Base-by-base conservation (phyloP, 2,797 vertebrate genomes). In the Otolemur crassicaudatus region DNA sequence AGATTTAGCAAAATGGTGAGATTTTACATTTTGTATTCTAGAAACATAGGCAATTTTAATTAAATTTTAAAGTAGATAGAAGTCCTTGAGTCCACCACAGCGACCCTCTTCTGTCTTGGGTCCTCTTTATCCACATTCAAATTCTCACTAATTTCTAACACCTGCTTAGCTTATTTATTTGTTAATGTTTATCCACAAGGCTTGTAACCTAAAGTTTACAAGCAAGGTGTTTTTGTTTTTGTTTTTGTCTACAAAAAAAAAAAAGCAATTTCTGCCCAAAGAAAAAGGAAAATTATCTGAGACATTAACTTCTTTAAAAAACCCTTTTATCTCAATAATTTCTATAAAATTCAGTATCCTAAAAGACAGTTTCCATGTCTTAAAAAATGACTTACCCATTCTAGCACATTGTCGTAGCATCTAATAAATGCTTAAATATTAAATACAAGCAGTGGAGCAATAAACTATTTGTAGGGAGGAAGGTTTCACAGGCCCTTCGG, bases 231-330 rank as follows among this genome's bases (percentile, higher is more conserved):
- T 53, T 3, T 53, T 49, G 46, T 49, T 43, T 43, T 53, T 53
- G 49, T 17, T 53, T 53, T 16, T 3, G 14, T 53, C 16, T 53
- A 16, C 16, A 53, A 53, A 53, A 53, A 53, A 53, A 46, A 46
- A 46, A 46, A 87, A 43, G 31, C 56, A 14, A 7, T 49, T 73
- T 34, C n/a, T 81, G 58, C 40, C 40, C 27, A 81, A 89, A 88
- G 7, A 65, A 25, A 77, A 84, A 85, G 61, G 34, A 53, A 85
- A 91, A 69, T 80, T 27, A 34, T 70, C 61, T 58, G 7, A 2
- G 31, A 82, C 76, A 88, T 46, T 73, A 79, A 69, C 22, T 60
- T 94, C 40, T 85, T 85, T 82, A 1, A 53, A 94, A 94, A 87
- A 95, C 29, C 61, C 29, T 73, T 20, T 83, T 69, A 76, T 70